Base-by-base conservation (phyloP, 2,797 vertebrate species). In the Thalassophryne amazonica region DNA sequence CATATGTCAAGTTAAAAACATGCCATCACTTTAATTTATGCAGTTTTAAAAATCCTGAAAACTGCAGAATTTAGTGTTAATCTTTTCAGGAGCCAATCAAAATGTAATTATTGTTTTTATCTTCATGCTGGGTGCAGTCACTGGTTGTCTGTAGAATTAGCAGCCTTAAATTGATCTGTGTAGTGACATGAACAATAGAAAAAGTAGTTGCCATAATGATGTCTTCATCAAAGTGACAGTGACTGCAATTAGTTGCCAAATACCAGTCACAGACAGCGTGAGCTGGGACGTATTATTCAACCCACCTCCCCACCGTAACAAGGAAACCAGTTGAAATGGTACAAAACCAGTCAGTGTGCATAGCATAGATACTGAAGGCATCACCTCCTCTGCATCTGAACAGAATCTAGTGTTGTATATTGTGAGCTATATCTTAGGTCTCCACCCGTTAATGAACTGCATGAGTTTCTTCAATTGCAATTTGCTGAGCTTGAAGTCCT, bases 401-500 rank as follows among this genome's bases (percentile, higher is more conserved):
- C 41, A 60, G 36, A 33, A 3, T 17, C 46, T 39, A 43, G 41
- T 47, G 53, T 69, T 45, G 37, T 6, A 19, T 37, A 54, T 35
- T 20, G 28, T 39, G 5, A 7, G 17, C 71, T 90, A 97, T 68
- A 99, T 96, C 76, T 98, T 99, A 58, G 97, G 97, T 76, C 97
- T 90, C 97, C 97, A 99, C 57, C 97, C 97, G 12, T 91, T 92
- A 67, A 98, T 98, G 87, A 99, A 99, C 81, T 99, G 97, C 81
- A 99, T 79, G 63, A 99, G 94, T 85, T 99, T 99, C 89, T 96
- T 99, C 77, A 98, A 94, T 79, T 99, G 95, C 61, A 99, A 91
- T 83, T 98, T 99, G 90, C 95, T 99, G 48, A 99, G 85, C 60
- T 93, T 94, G 83, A 99, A 99, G 87, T 99, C 97, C 79, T 99